Evolutionary conservation across 2,888 invertebrate genomes (phyloP).

Genomic region (Lamproptera curius): DNA sequence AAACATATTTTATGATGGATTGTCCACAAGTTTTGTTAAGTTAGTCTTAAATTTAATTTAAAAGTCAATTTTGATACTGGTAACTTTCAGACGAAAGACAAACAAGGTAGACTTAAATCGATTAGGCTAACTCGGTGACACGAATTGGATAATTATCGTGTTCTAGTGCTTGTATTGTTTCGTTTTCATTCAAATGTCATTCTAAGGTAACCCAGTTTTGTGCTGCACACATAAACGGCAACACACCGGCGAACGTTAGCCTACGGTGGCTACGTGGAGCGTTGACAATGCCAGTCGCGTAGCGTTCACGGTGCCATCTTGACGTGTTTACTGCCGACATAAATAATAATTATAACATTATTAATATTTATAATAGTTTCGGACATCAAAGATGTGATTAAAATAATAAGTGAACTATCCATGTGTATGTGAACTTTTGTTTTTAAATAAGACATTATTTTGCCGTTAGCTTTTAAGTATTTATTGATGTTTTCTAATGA

Average conservation of each 20-base stretch:
- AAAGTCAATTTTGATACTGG: too few relatives aligned
- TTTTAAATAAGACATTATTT: too few relatives aligned
- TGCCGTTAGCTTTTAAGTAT: too few relatives aligned
- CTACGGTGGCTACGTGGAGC: slow-evolving; percentile 10
- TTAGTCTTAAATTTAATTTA: neutral
- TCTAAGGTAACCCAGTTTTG: slow-evolving; percentile 18
- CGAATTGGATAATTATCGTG: slow-evolving; percentile 1
- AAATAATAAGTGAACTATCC: too few relatives aligned
- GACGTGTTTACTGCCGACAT: too few relatives aligned
- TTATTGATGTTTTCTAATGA: neutral
- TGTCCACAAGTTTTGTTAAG: neutral
- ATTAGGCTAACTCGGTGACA: neutral
- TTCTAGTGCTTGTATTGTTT: slow-evolving; percentile 1
- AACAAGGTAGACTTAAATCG: neutral
- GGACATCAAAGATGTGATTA: too few relatives aligned
- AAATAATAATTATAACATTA: too few relatives aligned
- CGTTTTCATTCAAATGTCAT: slow-evolving; percentile 11
- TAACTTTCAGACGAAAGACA: neutral
- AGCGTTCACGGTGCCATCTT: slow-evolving; percentile 33
- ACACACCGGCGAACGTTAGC: slow-evolving; percentile 15
- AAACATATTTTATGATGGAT: too few relatives aligned
- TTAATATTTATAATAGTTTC: too few relatives aligned
- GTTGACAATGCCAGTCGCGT: slow-evolving; percentile 44
- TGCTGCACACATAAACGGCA: slow-evolving; percentile 16
- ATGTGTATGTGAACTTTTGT: too few relatives aligned